Percentiles rank a stretch among this genome's conserved stretches.
Conservation (phyloP, 2,797 vertebrate species). For the Hemibagrus guttatus region DNA sequence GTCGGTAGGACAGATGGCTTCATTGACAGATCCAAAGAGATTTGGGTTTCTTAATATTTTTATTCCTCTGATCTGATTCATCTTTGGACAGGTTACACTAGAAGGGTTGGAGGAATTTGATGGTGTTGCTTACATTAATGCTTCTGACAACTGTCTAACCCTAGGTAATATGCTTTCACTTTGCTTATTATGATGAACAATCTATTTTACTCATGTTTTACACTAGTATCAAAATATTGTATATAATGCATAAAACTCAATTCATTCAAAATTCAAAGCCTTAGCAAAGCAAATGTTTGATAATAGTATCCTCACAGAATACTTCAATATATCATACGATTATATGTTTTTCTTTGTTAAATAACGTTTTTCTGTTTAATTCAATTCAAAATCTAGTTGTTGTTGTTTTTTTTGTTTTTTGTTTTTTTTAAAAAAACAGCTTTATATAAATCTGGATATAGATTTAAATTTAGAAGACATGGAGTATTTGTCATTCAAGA, state of each 20-base stretch:
- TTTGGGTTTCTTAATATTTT: neutral
- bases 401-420: too few relatives aligned
- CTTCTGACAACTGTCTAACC: conserved; percentile 70
- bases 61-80: neutral
- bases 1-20: conserved; percentile 61
- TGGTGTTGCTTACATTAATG: conserved; percentile 69
- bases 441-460: neutral
- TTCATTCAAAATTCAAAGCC: too few relatives aligned
- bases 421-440: too few relatives aligned
- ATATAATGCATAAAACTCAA: neutral
- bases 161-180: conserved; percentile 66
- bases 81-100: conserved; percentile 62
- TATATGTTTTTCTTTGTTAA: too few relatives aligned
- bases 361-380: too few relatives aligned
- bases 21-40: neutral
- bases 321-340: too few relatives aligned
- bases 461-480: neutral
- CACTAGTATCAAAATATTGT: neutral
- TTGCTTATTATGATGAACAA: neutral
- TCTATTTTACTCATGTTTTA: neutral
- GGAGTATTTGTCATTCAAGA: neutral
- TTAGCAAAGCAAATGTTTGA: too few relatives aligned
- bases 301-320: too few relatives aligned
- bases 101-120: conserved; percentile 69
- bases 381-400: too few relatives aligned